Evolutionary conservation across 2,797 vertebrate genomes (phyloP).

Genomic region (Coregonus suidteri): DNA sequence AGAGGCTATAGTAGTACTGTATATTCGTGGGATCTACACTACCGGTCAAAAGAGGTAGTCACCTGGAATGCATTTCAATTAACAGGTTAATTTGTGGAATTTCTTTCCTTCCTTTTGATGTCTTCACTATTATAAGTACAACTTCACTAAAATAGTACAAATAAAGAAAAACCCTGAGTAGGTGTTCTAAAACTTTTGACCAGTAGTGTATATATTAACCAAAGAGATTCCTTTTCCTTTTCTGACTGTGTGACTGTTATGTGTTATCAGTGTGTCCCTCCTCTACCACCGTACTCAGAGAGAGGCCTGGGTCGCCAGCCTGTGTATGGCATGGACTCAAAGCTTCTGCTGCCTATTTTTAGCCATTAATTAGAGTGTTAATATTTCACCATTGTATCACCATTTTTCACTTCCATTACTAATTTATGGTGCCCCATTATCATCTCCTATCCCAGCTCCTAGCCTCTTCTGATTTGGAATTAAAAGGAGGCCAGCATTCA

Average conservation of each 20-base stretch:
- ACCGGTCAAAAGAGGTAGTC: no score
- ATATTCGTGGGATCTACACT: background rate
- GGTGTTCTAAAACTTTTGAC: no score
- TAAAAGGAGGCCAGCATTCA: background rate
- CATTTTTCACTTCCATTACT: slow-evolving; percentile 44
- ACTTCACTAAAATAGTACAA: no score
- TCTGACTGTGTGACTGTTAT: slow-evolving; percentile 36
- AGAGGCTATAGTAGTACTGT: slow-evolving; percentile 15
- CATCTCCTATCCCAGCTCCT: slow-evolving; percentile 14
- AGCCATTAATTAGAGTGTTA: slow-evolving; percentile 59
- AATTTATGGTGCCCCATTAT: slow-evolving; percentile 36
- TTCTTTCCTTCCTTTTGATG: no score
- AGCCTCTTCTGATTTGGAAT: slow-evolving; percentile 4
- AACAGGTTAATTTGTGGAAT: no score
- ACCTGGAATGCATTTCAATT: no score
- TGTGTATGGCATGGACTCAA: slow-evolving; percentile 44
- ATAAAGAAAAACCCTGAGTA: no score
- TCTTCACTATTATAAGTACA: no score
- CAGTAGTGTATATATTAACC: slow-evolving; percentile 19
- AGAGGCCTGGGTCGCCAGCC: slow-evolving; percentile 5
- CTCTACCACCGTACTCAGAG: slow-evolving; percentile 22
- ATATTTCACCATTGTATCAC: slow-evolving; percentile 54
- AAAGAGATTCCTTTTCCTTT: slow-evolving; percentile 29
- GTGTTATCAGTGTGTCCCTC: slow-evolving; percentile 40
- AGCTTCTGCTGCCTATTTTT: slow-evolving; percentile 51